phyloP scores from a whole-genome alignment of 2,888 invertebrate genomes.

The Platycnemis pennipes region DNA sequence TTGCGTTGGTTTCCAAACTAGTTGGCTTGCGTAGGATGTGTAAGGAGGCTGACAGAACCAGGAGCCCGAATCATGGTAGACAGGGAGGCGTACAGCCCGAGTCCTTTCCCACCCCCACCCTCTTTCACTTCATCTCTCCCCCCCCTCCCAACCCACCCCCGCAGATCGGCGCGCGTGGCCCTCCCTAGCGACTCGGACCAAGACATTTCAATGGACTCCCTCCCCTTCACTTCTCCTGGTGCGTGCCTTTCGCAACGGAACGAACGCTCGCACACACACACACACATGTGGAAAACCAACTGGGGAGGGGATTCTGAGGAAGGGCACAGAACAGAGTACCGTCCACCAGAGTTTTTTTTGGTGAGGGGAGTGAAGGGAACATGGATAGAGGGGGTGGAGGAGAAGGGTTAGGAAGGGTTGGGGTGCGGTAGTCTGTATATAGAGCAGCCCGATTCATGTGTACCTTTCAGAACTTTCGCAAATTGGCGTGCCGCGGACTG shows the following conservation, averaged over 20 bases:
- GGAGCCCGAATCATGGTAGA: too few species aligned
- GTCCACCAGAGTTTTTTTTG: neutral
- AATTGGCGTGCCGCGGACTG: constrained; percentile 55
- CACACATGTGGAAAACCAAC: neutral
- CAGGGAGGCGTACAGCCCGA: too few species aligned
- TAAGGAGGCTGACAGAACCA: too few species aligned
- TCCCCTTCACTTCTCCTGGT: neutral
- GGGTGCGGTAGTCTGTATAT: neutral
- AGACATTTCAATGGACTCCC: constrained; percentile 5
- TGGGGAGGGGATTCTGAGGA: neutral
- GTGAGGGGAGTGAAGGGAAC: neutral
- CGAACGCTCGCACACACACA: neutral
- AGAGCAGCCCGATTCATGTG: neutral
- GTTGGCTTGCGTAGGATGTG: too few species aligned
- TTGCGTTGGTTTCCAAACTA: too few species aligned
- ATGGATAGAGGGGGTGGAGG: neutral
- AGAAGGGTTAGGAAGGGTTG: neutral
- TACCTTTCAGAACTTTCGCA: constrained; percentile 33
- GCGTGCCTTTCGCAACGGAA: neutral
- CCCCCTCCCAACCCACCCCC: neutral
- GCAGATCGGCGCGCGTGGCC: neutral
- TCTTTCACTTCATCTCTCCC: neutral
- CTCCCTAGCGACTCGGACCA: neutral
- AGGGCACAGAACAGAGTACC: neutral
- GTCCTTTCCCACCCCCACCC: neutral